Evolutionary conservation across 2,797 vertebrate species (phyloP).

Genomic region (Myripristis murdjan): DNA sequence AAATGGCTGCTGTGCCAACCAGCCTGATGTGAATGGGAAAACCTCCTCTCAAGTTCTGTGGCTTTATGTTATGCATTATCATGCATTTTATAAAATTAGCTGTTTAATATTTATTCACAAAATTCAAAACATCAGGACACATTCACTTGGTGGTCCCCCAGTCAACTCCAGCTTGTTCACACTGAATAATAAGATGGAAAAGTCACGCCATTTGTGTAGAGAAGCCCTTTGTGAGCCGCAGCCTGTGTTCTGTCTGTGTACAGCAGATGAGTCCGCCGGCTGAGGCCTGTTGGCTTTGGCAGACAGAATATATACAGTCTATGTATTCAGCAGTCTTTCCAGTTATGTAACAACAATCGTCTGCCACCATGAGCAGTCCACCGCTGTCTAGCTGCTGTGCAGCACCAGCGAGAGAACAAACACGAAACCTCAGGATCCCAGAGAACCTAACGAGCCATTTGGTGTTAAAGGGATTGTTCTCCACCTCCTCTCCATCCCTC

Average conservation of each 20-base stretch:
- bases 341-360: slow-evolving; percentile 76
- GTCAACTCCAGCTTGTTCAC: slow-evolving; percentile 7
- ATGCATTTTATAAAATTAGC: too few species aligned
- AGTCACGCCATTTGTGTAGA: slow-evolving; percentile 27
- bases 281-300: slow-evolving; percentile 63
- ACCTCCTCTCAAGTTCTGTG: too few species aligned
- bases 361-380: not conserved
- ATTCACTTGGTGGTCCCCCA: not conserved
- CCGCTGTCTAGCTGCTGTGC: not conserved
- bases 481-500: slow-evolving; percentile 26
- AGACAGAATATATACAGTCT: slow-evolving; percentile 51
- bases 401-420: slow-evolving; percentile 61
- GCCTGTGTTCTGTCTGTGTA: slow-evolving; percentile 35
- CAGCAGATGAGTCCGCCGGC: slow-evolving; percentile 58
- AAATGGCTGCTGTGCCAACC: too few species aligned
- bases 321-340: slow-evolving; percentile 65
- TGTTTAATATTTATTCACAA: slow-evolving; percentile 29
- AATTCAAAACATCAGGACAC: slow-evolving; percentile 28
- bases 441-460: slow-evolving; percentile 80
- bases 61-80: too few species aligned
- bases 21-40: too few species aligned
- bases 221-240: slow-evolving; percentile 43
- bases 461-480: slow-evolving; percentile 40
- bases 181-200: slow-evolving; percentile 68
- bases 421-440: slow-evolving; percentile 76